Conservation (phyloP, 2,113 vertebrate genomes). For the Clarias batrachus region DNA sequence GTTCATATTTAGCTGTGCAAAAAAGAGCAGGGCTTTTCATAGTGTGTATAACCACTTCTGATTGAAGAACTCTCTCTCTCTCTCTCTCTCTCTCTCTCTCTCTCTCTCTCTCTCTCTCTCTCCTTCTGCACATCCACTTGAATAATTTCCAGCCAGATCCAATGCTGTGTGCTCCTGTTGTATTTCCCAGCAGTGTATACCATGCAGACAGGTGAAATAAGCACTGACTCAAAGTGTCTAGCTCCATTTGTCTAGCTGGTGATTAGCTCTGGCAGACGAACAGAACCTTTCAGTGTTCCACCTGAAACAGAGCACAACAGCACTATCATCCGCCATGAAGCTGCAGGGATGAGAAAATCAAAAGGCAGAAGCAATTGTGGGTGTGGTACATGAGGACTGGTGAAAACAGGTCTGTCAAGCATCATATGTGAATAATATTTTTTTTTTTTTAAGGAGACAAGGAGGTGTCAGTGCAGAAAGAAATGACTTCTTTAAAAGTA, state of each 20-base stretch:
- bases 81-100: neutral
- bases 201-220: slow-evolving; percentile 28
- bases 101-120: neutral
- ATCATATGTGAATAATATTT: no score
- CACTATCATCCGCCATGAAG: neutral
- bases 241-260: neutral
- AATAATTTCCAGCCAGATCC: neutral
- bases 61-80: neutral
- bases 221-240: slow-evolving; percentile 4
- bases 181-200: slow-evolving; percentile 4
- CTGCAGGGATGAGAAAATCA: slow-evolving; percentile 1
- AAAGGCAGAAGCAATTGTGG: neutral
- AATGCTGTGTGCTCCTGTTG: neutral
- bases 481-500: slow-evolving; percentile 24
- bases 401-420: slow-evolving; percentile 24
- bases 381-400: neutral
- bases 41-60: neutral
- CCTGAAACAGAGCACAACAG: neutral
- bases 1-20: neutral
- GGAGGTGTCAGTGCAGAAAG: slow-evolving; percentile 33
- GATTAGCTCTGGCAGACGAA: neutral
- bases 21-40: neutral
- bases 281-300: neutral
- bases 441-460: no score
- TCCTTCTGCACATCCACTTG: neutral